Conservation (phyloP, 2,113 vertebrate genomes). For the Pollachius pollachius region DNA sequence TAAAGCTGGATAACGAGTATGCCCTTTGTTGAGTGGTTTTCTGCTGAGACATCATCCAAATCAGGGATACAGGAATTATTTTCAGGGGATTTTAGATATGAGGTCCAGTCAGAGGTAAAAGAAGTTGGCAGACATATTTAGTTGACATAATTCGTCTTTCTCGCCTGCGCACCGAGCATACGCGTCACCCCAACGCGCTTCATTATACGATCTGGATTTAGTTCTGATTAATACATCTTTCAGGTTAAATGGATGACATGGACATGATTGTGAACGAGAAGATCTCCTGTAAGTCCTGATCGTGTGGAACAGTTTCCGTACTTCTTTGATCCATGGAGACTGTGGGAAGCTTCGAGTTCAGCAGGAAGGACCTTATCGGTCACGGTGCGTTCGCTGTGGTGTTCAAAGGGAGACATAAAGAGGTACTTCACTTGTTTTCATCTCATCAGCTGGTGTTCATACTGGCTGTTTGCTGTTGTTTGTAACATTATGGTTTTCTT, state of each 20-base stretch:
- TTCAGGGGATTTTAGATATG: too few species aligned
- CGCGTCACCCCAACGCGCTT: too few species aligned
- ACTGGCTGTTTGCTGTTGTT: neutral
- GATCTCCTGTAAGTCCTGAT: conserved; percentile 43
- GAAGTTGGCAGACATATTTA: too few species aligned
- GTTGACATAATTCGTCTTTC: too few species aligned
- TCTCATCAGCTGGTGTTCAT: neutral
- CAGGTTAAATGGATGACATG: conserved; percentile 59
- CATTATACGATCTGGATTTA: too few species aligned
- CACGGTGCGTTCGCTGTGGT: conserved; percentile 96
- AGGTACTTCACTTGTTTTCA: conserved; percentile 71
- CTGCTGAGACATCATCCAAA: too few species aligned
- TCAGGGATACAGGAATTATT: too few species aligned
- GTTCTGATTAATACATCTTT: too few species aligned
- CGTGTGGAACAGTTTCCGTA: conserved; percentile 18
- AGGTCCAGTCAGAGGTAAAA: too few species aligned
- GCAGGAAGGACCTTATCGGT: conserved; percentile 90
- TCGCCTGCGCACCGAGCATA: too few species aligned
- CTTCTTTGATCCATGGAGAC: conserved; percentile 76
- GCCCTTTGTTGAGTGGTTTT: too few species aligned
- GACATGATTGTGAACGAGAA: conserved; percentile 56
- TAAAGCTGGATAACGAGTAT: neutral
- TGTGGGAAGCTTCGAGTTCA: conserved; percentile 94
- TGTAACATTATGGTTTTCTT: neutral
- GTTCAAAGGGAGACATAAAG: conserved; percentile 92